Base-by-base conservation (phyloP, 2,113 vertebrate species). In the Romanogobio albipinnatus region DNA sequence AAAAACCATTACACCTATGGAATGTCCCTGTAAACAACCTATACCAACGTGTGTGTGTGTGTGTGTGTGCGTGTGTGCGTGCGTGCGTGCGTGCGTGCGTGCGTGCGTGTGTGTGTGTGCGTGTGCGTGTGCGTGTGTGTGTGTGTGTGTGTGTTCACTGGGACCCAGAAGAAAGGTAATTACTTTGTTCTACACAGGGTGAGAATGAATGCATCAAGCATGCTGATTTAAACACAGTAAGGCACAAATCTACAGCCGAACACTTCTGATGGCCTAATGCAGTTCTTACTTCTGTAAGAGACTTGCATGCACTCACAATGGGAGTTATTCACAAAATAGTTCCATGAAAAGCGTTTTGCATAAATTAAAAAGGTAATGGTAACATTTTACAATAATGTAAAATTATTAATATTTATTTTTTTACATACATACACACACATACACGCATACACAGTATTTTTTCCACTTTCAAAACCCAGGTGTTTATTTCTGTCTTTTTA, bases 111-210 rank as follows among this genome's bases (percentile, higher is more conserved):
- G 10, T 49, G 47, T 3, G 45, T 24, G 49, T 2, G 49, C 51
- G 9, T 22, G 64, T 56, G 7, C 29, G 33, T n/a, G 70, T 76
- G 45, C 29, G 64, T 19, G 6, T 2, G 26, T 45, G 43, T 9
- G 43, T 45, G 43, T n/a, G 10, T 53, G 4, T 61, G 51, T 47
- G 45, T 49, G 47, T 62, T 26, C 36, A 66, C 29, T 17, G 53
- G 58, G 24, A 49, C 78, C 45, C 59, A 51, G 78, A 49, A 66
- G 17, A 64, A 81, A 49, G 56, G 61, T 36, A 81, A 81, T 81
- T 51, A 68, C 78, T 66, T 26, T 68, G 66, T 14, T 9, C 39
- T 29, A 24, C 15, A 19, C 58, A 80, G 14, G 13, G 36, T n/a
- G 36, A 43, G 22, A 22, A 59, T 6, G 56, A 61, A 61, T 80